Percentiles rank a stretch among this genome's conserved stretches.
Evolutionary conservation across 2,888 invertebrate species (phyloP).

Genomic region (Julus scandinavius): DNA sequence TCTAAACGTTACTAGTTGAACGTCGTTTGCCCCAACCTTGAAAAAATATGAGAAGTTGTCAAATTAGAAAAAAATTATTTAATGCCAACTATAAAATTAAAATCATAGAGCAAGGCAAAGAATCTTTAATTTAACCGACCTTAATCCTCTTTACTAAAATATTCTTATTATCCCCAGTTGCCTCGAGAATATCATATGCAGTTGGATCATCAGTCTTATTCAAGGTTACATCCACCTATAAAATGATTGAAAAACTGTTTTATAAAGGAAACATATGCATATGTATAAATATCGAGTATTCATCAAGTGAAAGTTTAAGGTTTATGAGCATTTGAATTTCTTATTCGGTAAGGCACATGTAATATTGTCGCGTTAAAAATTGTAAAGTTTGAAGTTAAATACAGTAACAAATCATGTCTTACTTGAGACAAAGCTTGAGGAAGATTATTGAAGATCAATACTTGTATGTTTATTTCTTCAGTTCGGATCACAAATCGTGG

Average conservation of each 20-base stretch:
- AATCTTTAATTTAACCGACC: not conserved
- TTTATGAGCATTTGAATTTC: too few species aligned
- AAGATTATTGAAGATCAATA: conserved; percentile 13
- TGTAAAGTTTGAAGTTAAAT: not conserved
- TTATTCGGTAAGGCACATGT: too few species aligned
- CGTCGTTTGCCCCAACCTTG: conserved; percentile 27
- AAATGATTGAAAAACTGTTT: not conserved
- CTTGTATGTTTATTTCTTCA: not conserved
- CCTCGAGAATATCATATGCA: not conserved
- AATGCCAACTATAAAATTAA: not conserved
- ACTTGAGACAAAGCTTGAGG: not conserved
- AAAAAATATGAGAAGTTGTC: not conserved
- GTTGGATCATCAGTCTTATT: not conserved
- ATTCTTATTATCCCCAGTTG: not conserved
- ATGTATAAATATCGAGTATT: too few species aligned
- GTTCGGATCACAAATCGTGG: not conserved
- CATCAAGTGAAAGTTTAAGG: too few species aligned
- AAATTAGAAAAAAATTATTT: too few species aligned
- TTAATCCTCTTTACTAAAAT: not conserved
- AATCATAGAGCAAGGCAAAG: not conserved
- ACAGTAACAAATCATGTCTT: not conserved
- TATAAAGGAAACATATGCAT: not conserved
- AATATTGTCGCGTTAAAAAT: too few species aligned
- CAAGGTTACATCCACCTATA: conserved; percentile 1
- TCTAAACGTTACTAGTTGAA: not conserved